These are phyloP conservation scores for Epirrita christyi DNA, from an alignment of 2,888 invertebrate species.

Conservation along the genomic window DNA sequence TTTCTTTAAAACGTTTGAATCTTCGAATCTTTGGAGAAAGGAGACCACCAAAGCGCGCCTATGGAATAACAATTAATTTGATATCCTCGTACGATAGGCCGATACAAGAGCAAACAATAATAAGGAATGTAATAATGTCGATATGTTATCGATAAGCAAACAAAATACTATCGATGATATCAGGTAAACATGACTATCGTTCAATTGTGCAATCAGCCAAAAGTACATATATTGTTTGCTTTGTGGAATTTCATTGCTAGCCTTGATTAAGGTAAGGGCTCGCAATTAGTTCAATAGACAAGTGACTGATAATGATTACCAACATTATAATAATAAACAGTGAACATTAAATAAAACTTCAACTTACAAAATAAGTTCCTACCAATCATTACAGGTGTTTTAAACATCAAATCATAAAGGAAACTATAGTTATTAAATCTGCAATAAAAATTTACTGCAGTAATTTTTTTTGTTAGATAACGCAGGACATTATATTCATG, in stretches of 20 bases:
- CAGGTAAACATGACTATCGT: constrained; percentile 17
- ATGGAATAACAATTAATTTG: constrained; percentile 69
- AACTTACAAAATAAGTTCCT: too few species aligned
- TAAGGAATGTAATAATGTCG: constrained; percentile 45
- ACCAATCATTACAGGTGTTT: too few species aligned
- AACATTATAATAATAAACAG: background rate
- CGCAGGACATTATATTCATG: too few species aligned
- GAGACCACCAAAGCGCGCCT: constrained; percentile 55
- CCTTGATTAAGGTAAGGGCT: background rate
- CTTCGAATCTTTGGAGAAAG: constrained; percentile 69
- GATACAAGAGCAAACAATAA: constrained; percentile 35
- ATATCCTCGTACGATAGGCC: constrained; percentile 61
- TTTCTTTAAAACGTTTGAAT: constrained; percentile 42
- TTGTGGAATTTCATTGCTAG: constrained; percentile 5
- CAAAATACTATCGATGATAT: background rate
- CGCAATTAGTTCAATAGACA: background rate
- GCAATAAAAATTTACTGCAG: too few species aligned
- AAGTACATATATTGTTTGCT: constrained; percentile 10
- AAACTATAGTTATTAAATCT: too few species aligned
- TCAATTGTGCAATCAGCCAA: constrained; percentile 13
- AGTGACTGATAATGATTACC: constrained; percentile 2
- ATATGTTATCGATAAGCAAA: constrained; percentile 29
- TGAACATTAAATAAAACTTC: background rate
- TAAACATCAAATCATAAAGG: too few species aligned
- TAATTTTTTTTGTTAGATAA: too few species aligned